Percentiles rank a stretch among this genome's conserved stretches.
Conservation (phyloP, 2,888 invertebrate species). For the Drosophila kambysellisi region DNA sequence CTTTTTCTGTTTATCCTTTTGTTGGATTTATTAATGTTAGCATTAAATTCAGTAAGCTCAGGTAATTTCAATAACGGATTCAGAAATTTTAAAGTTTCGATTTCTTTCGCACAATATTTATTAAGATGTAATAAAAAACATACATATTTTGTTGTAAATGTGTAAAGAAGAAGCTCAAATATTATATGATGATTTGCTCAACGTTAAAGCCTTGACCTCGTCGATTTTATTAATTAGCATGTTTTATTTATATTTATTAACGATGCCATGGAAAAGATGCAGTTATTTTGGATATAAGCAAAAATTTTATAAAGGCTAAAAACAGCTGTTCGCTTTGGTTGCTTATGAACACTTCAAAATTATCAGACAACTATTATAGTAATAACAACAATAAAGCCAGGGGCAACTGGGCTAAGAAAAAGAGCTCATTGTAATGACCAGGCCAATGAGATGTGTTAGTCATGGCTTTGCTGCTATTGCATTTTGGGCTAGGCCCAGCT, state of each 20-base stretch:
- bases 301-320: background rate
- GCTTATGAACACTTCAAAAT: background rate
- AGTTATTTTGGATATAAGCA: background rate
- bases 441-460: constrained; percentile 44
- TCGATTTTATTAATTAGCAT: constrained; percentile 6
- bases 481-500: constrained; percentile 53
- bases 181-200: background rate
- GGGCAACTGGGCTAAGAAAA: constrained; percentile 17
- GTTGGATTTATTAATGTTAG: constrained; percentile 2
- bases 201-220: constrained; percentile 5
- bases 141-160: background rate
- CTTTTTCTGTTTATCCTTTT: background rate
- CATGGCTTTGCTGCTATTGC: constrained; percentile 34
- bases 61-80: background rate
- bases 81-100: background rate
- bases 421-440: constrained; percentile 51
- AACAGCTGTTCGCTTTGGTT: background rate
- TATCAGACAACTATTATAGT: constrained; percentile 42
- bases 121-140: background rate
- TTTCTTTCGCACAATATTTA: constrained; percentile 14
- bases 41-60: constrained; percentile 14
- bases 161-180: background rate
- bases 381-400: constrained; percentile 47
- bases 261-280: background rate
- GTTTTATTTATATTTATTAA: constrained; percentile 7